These are phyloP conservation scores for Carlito syrichta DNA, from an alignment of 2,113 vertebrate genomes.

Conservation along the genomic window DNA sequence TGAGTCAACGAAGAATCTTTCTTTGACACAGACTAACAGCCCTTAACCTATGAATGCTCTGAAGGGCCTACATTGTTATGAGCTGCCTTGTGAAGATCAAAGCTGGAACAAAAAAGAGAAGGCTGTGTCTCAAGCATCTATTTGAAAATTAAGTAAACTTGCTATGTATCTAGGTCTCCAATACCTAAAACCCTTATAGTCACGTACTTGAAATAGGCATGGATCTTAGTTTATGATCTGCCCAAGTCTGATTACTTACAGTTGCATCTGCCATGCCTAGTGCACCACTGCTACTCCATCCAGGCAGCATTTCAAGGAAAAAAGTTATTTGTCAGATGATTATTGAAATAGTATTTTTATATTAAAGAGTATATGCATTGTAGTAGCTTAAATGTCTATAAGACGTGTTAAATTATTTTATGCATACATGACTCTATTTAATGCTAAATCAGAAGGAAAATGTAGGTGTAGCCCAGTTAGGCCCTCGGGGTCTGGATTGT, in stretches of 20 bases:
- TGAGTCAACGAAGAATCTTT: not conserved
- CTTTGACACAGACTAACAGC: not conserved
- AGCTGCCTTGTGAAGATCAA: not conserved
- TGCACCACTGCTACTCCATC: not conserved
- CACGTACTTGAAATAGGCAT: not conserved
- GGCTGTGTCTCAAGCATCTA: not conserved
- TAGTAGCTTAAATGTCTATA: not conserved
- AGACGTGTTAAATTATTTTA: slow-evolving; percentile 55
- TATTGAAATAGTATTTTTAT: not conserved
- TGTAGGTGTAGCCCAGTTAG: slow-evolving; percentile 40
- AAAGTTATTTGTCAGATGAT: not conserved
- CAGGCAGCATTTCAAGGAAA: not conserved
- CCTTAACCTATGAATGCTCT: not conserved
- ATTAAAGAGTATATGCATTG: not conserved
- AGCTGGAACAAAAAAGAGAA: not conserved
- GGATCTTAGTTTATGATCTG: not conserved
- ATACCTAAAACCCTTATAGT: not conserved
- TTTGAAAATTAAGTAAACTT: not conserved
- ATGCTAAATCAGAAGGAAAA: slow-evolving; percentile 57
- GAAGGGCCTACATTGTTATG: not conserved
- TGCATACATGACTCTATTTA: slow-evolving; percentile 39
- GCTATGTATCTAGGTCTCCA: not conserved
- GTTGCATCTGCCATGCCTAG: not conserved
- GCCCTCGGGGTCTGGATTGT: slow-evolving; percentile 67
- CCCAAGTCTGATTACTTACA: not conserved